Base-by-base conservation (phyloP, 2,113 vertebrate species). In the Chionomys nivalis region DNA sequence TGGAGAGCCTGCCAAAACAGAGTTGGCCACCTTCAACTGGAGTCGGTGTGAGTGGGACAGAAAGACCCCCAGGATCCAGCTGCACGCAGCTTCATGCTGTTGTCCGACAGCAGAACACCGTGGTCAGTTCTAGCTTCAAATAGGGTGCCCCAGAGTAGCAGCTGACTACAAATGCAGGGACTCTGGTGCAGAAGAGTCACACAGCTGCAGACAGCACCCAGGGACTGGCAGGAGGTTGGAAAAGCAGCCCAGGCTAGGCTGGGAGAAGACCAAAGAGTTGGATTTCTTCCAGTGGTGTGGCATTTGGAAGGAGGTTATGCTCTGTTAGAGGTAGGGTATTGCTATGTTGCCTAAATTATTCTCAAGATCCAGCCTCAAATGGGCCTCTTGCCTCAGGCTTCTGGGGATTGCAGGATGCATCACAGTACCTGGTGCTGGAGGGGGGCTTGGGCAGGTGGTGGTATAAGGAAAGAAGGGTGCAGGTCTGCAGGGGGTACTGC, bases 1-100 rank as follows among this genome's bases (percentile, higher is more conserved):
- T 99, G 98, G 95, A 99, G 98, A 66, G 99, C 94, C 99, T 99
- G 78, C 79, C 96, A 24, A 97, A 42, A 96, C 39, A 82, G 61
- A 0, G 0, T 42, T 24, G 33, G 52, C n/a, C 58, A 42, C 11
- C 44, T 86, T 65, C 6, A 39, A 12, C 49, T 75, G 81, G 36
- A 52, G 70, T 0, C 24, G 49, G 19, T 12, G 24, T 33, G 11
- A 78, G 16, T 58, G 10, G 33, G 13, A 9, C 16, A 31, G 42
- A 19, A 28, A 36, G 33, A 19, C 8, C 42, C 55, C 78, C 11
- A 1, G 24, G 23, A 19, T 63, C 66, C 55, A n/a, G 87, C 0
- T 47, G 26, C 7, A 16, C 47, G 7, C 17, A 26, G 13, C 70
- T 31, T 26, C 13, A 11, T 3, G 3, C 2, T 49, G 49, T 21